A percentile compares a stretch with the other conserved stretches of the same genome.
Evolutionary conservation across 2,113 vertebrate species (phyloP).

Genomic region (Thunnus thynnus): DNA sequence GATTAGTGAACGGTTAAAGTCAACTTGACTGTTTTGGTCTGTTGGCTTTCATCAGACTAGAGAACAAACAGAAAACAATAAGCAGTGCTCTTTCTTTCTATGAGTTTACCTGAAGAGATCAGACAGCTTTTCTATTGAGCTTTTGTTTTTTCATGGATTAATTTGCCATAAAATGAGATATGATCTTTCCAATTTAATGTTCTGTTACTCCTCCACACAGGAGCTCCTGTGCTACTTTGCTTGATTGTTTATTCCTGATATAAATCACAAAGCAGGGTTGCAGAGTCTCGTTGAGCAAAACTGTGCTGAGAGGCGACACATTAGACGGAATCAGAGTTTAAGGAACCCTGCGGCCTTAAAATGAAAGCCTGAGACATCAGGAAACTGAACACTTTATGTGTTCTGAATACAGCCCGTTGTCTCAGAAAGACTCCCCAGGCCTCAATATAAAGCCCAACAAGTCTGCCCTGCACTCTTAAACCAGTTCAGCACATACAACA

Average conservation of each 20-base stretch:
- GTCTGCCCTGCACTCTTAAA: no score
- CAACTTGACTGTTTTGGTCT: background rate
- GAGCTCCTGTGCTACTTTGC: constrained; percentile 22
- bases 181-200: constrained; percentile 57
- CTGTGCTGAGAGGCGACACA: constrained; percentile 6
- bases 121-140: constrained; percentile 12
- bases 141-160: constrained; percentile 38
- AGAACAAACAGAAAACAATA: constrained; percentile 10
- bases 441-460: no score
- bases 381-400: background rate
- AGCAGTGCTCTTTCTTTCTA: background rate
- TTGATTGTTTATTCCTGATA: constrained; percentile 48
- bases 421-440: background rate
- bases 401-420: background rate
- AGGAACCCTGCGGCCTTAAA: constrained; percentile 6
- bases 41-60: constrained; percentile 10
- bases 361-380: background rate
- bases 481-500: no score
- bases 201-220: constrained; percentile 38
- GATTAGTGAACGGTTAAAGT: constrained; percentile 10
- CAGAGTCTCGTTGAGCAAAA: constrained; percentile 25
- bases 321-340: constrained; percentile 4
- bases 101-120: constrained; percentile 28
- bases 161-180: constrained; percentile 66
- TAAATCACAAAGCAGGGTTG: constrained; percentile 31